phyloP scores from a whole-genome alignment of 2,888 invertebrate genomes.

The Rhingia rostrata region DNA sequence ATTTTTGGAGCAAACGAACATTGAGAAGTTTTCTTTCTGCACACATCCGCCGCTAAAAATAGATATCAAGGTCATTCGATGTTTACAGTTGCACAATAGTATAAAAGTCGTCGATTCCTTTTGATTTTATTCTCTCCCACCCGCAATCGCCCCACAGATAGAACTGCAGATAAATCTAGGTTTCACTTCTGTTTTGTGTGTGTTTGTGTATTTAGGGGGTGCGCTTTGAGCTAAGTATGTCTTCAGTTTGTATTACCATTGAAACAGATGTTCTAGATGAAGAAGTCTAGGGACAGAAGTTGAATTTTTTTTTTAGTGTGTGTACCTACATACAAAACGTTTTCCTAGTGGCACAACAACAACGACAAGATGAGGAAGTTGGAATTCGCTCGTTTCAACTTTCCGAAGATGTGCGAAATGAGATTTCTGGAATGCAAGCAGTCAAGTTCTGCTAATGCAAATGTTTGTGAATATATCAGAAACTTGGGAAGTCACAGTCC shows the following conservation, averaged over 20 bases:
- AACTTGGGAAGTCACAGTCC: constrained; percentile 1
- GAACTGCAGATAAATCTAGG: too few species aligned
- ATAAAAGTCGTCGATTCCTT: constrained; percentile 45
- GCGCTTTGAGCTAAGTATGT: constrained; percentile 25
- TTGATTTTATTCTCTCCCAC: constrained; percentile 4
- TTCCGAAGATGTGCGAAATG: constrained; percentile 34
- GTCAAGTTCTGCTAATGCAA: constrained; percentile 5
- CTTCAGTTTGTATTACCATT: constrained; percentile 32
- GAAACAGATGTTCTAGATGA: constrained; percentile 27
- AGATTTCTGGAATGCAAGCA: constrained; percentile 37
- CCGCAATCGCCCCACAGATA: background rate
- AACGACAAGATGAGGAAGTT: constrained; percentile 39
- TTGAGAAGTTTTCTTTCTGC: constrained; percentile 63
- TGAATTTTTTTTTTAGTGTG: background rate
- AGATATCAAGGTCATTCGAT: constrained; percentile 61
- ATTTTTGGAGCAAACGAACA: constrained; percentile 48
- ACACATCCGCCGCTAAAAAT: constrained; percentile 63
- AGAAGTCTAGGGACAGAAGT: background rate
- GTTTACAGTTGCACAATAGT: constrained; percentile 51
- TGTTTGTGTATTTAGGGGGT: constrained; percentile 30
- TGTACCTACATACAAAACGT: constrained; percentile 2
- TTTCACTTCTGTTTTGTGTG: constrained; percentile 10
- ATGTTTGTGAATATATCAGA: constrained; percentile 15
- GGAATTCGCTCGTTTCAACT: constrained; percentile 43
- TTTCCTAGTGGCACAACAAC: background rate